Base-by-base conservation (phyloP, 1,140 invertebrate genomes). In the Zaprionus inermis region DNA sequence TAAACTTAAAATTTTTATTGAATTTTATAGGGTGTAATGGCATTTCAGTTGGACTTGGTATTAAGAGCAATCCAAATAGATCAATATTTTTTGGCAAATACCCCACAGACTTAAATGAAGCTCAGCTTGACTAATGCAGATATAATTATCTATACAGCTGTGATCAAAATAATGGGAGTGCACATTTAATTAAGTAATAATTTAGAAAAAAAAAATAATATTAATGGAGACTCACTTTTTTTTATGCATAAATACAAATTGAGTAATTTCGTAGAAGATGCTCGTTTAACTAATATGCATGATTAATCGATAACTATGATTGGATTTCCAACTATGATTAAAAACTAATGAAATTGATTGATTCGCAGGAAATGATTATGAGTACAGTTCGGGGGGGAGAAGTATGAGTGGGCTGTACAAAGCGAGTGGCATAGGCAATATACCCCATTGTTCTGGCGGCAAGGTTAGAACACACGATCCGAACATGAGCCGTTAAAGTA, bases 401-500 rank as follows among this genome's bases (percentile, higher is more conserved):
- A 41, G 22, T 11, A 9, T 28, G 14, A 30, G 46, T 44, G 52
- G 20, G 28, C 2, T 28, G 28, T 44, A 56, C 69, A 54, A 38
- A 18, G 11, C 44, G 20, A 24, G 11, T 44, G 24, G 3, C 0
- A 6, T 0, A 74, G 58, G 24, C 51, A 9, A 41, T 52, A 4
- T 57, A 24, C 36, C 28, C 12, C n/a, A 57, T 14, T 41, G 12
- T 38, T 44, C n/a, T 44, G 38, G 10, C n/a, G 28, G 14, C 3
- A 24, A 38, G 20, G 46, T 2, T 16, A 52, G 41, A 32, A n/a
- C 32, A 51, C 18, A 49, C 46, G 44, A 67, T 59, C 55, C 34
- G 55, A 85, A 75, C 67, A 84, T 67, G 78, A 78, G 56, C 59
- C 28, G 68, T 77, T 72, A 76, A 76, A 67, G 75, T 71, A 56